Conservation (phyloP, 2,888 invertebrate species). For the Torymus texanus region DNA sequence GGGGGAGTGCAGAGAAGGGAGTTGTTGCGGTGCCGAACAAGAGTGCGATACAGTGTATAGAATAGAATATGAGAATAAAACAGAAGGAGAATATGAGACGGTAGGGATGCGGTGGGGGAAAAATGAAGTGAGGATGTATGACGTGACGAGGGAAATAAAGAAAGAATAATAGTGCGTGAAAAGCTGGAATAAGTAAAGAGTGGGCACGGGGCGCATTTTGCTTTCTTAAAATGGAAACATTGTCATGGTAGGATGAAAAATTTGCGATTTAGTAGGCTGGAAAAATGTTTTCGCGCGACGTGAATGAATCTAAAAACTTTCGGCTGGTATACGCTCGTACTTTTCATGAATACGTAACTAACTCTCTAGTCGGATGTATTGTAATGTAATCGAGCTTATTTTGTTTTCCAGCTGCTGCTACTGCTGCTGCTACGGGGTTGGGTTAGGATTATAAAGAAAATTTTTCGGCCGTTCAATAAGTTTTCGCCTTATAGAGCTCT, state of each 20-base stretch:
- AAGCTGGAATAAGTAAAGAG: slow-evolving; percentile 28
- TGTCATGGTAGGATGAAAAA: slow-evolving; percentile 19
- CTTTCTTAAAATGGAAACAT: slow-evolving; percentile 23
- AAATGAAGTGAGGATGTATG: slow-evolving; percentile 25
- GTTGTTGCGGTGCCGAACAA: neutral
- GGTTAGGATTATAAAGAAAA: slow-evolving; percentile 1
- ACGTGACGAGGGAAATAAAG: slow-evolving; percentile 30
- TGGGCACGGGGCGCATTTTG: neutral
- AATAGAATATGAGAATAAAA: too few species aligned
- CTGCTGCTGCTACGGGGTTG: too few species aligned
- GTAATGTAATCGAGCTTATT: neutral
- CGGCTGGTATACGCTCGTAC: too few species aligned
- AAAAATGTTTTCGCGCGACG: slow-evolving; percentile 14
- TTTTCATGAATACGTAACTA: slow-evolving; percentile 12
- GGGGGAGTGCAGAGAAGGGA: slow-evolving; percentile 14
- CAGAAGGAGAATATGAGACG: slow-evolving; percentile 5
- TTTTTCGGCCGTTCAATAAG: slow-evolving; percentile 2
- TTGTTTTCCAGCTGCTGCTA: too few species aligned
- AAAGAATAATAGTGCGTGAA: slow-evolving; percentile 40
- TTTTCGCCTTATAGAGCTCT: slow-evolving; percentile 23
- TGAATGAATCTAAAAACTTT: slow-evolving; percentile 11
- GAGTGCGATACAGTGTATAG: slow-evolving; percentile 22
- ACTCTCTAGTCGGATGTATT: neutral
- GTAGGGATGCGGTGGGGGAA: neutral
- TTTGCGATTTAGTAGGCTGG: neutral